phyloP scores from a whole-genome alignment of 2,797 vertebrate genomes.

The Rhinichthys osculus region DNA sequence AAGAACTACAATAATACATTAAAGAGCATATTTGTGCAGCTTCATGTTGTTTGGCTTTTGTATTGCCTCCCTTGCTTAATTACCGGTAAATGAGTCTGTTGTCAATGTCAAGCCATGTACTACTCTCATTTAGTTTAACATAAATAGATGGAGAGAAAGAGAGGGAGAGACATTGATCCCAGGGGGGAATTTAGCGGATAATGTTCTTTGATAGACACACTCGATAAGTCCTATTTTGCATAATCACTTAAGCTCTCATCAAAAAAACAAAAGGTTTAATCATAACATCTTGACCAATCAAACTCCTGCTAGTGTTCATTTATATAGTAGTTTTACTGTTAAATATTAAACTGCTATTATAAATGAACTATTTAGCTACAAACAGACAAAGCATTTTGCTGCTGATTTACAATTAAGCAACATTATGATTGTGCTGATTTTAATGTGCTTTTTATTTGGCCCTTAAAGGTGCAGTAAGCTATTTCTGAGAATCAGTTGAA shows the following conservation, averaged over 20 bases:
- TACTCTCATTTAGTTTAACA: not conserved
- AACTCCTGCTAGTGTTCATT: not conserved
- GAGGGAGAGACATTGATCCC: conserved; percentile 3
- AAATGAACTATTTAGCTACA: not conserved
- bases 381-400: not conserved
- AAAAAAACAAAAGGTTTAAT: not conserved
- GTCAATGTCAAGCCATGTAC: not conserved
- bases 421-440: not conserved
- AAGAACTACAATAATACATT: not conserved
- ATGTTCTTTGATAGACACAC: not conserved
- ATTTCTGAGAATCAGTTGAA: not conserved
- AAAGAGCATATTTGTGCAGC: conserved; percentile 42
- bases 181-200: not conserved
- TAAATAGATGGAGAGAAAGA: not conserved
- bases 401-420: not conserved
- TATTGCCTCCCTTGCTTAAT: not conserved
- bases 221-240: not conserved
- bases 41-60: not conserved
- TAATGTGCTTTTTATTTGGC: not conserved
- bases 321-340: not conserved
- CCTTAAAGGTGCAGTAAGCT: not conserved
- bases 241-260: not conserved
- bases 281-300: not conserved
- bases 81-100: not conserved
- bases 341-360: not conserved